Base-by-base conservation (phyloP, 1,140 invertebrate genomes). In the Adelges cooleyi region DNA sequence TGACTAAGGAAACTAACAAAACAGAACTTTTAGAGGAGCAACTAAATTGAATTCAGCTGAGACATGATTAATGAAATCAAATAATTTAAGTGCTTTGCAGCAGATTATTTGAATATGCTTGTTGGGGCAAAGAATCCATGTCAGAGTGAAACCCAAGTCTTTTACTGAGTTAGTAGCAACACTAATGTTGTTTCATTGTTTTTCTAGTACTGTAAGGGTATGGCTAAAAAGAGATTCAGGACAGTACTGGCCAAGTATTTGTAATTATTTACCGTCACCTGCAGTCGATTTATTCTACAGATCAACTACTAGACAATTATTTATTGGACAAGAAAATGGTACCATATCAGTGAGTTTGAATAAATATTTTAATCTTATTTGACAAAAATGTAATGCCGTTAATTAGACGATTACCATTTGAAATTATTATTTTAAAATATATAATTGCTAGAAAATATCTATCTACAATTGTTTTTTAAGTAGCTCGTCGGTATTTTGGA, bases 241-340 rank as follows among this genome's bases (percentile, higher is more conserved):
- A 1, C 93, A 98, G 71, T 99, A 96, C 76, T 98, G 95, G 95
- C 95, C 95, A 0, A 96, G 91, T 73, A 93, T 99, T 71, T 98
- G 95, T 74, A 93, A 98, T 72, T 91, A 87, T 70, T 89, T 98
- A 85, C 86, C 92, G n/a, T 87, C 87, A 54, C 86, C 85, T 20
- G 90, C 90, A 54, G 90, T 90, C 17, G 84, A 88, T 33, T 80
- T 97, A 73, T 84, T 86, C 73, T 96, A 92, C 73, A 87, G 86
- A 67, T 80, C 82, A 65, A 86, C 91, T 75, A 88, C 86, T 17
- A 81, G 89, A 67, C 84, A 90, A 71, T 76, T 98, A 11, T 98
- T 96, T 77, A 85, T 99, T 73, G 96, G 95, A 4, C 82, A 96
- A 73, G 93, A 98, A 71, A 98, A 95, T 82, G 96, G 96, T 62